Evolutionary conservation across 2,888 invertebrate species (phyloP), one percentile per base, ranked within the genome.

Genomic region (Luperina nickerlii): DNA sequence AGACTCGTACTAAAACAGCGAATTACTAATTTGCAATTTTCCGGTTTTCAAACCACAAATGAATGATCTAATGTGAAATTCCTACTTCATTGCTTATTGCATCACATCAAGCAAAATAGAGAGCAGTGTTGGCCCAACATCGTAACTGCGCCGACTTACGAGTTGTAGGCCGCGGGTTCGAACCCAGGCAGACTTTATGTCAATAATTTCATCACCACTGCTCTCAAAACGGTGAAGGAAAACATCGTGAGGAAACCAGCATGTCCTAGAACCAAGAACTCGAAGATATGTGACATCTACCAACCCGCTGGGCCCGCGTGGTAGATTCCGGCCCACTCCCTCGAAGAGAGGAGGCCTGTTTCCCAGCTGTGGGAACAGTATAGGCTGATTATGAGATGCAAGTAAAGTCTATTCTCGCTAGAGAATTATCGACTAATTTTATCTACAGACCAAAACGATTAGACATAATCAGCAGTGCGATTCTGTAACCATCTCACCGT

Each of bases 51-150:
- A 70, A 66, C 57, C 32, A 15, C 32, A 38, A 67, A 63, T 38
- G 51, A 69, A 62, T 48, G 68, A 63, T 60, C 5, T 65, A 51
- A 81, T 48, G 18, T 27, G 11, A 62, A 57, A 51, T 54, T 71
- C 38, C 45, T 38, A 67, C 13, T 66, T 27, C 0, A 42, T 27
- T 74, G 45, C 1, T 42, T 24, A 13, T 45, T 62, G 45, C 45
- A 38, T n/a, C 54, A 70, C 6, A 38, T 24, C 15, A 32, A 32
- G 54, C n/a, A 38, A 24, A 32, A 5, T 5, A 24, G 1, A 4
- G 24, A 57, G 51, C 51, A 51, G 24, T 24, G 24, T 9, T 57
- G 24, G 24, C 24, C 3, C 57, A 57, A 24, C 32, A 32, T 24
- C 11, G 24, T 57, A 24, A 57, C 4, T 57, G 24, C 4, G 9